Conservation (phyloP, 2,888 invertebrate genomes). For the Eucera pruinosa region DNA sequence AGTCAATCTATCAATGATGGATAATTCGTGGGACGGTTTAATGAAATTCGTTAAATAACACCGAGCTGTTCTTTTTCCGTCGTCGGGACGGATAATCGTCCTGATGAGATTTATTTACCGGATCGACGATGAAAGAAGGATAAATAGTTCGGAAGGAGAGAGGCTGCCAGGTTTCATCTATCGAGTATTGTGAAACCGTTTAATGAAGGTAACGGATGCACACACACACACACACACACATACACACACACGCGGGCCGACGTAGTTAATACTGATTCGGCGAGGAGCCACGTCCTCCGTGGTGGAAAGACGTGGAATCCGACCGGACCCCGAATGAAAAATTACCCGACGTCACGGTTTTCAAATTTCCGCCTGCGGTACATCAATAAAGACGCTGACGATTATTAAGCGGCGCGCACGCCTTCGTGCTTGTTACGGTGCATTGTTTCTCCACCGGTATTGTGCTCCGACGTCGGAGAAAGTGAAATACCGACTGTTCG, state of each 20-base stretch:
- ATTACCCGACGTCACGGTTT: conserved; percentile 66
- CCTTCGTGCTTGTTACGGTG: conserved; percentile 64
- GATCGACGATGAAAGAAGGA: conserved; percentile 52
- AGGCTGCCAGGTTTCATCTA: conserved; percentile 61
- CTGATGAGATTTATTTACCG: conserved; percentile 51
- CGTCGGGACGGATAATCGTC: conserved; percentile 17
- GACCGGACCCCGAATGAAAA: conserved; percentile 59
- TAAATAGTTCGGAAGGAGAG: conserved; percentile 52
- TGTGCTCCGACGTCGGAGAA: conserved; percentile 41
- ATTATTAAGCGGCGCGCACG: conserved; percentile 66
- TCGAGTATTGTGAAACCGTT: conserved; percentile 63
- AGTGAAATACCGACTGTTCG: conserved; percentile 47
- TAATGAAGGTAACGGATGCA: conserved; percentile 66
- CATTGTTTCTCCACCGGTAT: conserved; percentile 63
- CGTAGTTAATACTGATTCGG: conserved; percentile 64
- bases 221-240: too few relatives aligned
- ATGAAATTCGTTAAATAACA: conserved; percentile 40
- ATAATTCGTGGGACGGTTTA: neutral
- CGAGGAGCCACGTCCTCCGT: conserved; percentile 12
- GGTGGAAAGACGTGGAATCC: conserved; percentile 41
- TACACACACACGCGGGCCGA: too few relatives aligned
- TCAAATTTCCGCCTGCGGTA: conserved; percentile 60
- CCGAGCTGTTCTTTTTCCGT: neutral
- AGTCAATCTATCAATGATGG: conserved; percentile 5
- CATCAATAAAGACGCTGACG: conserved; percentile 69